Base-by-base conservation (phyloP, 1,140 invertebrate species). In the Coelopa frigida region DNA sequence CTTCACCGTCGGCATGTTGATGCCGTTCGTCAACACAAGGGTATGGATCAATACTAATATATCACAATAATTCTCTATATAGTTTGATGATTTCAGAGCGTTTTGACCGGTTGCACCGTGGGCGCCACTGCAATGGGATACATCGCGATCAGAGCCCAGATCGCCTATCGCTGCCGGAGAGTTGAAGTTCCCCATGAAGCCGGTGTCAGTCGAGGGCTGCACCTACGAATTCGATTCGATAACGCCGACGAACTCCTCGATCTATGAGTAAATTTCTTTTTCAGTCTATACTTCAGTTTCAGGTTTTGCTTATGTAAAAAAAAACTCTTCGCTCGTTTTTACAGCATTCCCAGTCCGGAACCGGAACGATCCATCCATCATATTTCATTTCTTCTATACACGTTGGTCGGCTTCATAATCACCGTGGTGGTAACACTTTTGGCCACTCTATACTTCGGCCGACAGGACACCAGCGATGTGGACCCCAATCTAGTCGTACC, bases 1-100 rank as follows among this genome's bases (percentile, higher is more conserved):
- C 12, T 94, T 93, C 60, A 83, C 82, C 1, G 71, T 93, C 5
- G 89, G 89, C 50, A 87, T 92, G 78, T 71, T 84, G 26, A 76
- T 87, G 57, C 88, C 87, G 4, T 89, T 84, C 79, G 78, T 84
- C 8, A 89, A 87, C 54, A 76, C 77, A 5, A 75, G 77, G 46
- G 83, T 63, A 58, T 11, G 29, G 38, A 11, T 2, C 15, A 15
- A n/a, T 17, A 23, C 3, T 39, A 5, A 14, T 36, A 7, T 8
- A 14, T 10, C 14, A 36, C 14, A 36, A 36, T 7, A 36, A 7
- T 38, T 4, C 12, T 3, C 21, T 24, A 6, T 31, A 29, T 15
- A 29, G 20, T 31, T 32, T 31, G 6, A 32, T 6, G 36, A 44
- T n/a, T 40, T 24, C 31, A 63, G 58, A 63, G 58, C 15, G 46